Evolutionary conservation across 2,888 invertebrate species (phyloP), one percentile per base, ranked within the genome.

Genomic region (Lepidochrysops patricia): DNA sequence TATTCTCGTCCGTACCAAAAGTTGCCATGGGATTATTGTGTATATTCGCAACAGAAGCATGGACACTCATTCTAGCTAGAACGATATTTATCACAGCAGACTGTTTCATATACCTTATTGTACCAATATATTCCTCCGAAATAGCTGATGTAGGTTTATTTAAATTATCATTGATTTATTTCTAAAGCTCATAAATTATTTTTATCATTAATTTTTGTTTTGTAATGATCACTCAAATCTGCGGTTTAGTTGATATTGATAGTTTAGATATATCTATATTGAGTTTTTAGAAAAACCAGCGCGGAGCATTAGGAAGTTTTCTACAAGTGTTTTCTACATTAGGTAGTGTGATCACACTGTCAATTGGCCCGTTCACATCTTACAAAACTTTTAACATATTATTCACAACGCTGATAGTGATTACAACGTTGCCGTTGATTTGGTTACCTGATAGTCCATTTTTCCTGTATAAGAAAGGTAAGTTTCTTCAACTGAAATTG

Each of bases 391-490:
- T 80, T 13, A 83, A 80, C 60, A 62, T 70, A 1, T 66, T 77
- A 12, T 72, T 69, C 48, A 71, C 72, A 0, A 29, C 56, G 0
- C 54, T 76, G 1, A 63, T 72, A 0, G 27, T 73, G 2, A n/a
- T 68, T 0, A 67, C 74, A 6, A 69, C 74, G 0, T 25, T 77
- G 23, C 80, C 81, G 0, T 59, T 80, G 13, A 19, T 77, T 0
- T 70, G 80, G 25, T 27, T 84, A 3, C 82, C 82, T 2, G 81
- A 83, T 23, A 82, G 80, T 61, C 83, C 83, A 0, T 80, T 74
- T 61, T 81, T 74, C 52, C 69, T 80, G 23, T 78, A 76, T 63
- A 72, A 73, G 4, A 77, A 76, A 76, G 82, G 82, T 82, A 64
- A 57, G 66, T 27, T 12, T 7, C 19, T n/a, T n/a, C n/a, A n/a